Evolutionary conservation across 2,888 invertebrate genomes (phyloP).

Genomic region (Tenthredo scrophulariae): DNA sequence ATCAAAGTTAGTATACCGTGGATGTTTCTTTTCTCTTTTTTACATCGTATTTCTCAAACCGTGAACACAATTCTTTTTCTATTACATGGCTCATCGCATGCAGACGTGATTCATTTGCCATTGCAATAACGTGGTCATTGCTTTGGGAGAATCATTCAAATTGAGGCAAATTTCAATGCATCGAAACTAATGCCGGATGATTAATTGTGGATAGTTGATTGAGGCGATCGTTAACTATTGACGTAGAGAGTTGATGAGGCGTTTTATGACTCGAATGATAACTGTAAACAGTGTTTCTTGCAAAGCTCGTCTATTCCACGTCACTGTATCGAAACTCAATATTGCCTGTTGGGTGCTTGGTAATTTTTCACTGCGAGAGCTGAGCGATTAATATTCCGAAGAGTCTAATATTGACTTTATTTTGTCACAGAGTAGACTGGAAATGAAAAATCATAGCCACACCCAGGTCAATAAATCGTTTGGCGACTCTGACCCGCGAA

Average conservation of each 20-base stretch:
- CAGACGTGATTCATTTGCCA: background rate
- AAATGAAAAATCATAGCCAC: conserved; percentile 20
- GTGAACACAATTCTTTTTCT: background rate
- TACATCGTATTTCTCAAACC: background rate
- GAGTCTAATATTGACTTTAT: conserved; percentile 29
- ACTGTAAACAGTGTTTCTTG: background rate
- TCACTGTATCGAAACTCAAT: background rate
- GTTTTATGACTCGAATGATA: background rate
- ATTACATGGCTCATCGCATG: background rate
- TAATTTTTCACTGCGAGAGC: background rate
- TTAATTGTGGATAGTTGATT: background rate
- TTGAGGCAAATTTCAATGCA: background rate
- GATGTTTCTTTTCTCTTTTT: background rate
- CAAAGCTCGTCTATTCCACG: background rate
- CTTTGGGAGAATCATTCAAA: background rate
- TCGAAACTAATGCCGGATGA: background rate
- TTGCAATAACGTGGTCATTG: background rate
- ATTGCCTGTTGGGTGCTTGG: background rate
- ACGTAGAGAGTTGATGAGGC: background rate
- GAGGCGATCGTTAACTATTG: background rate
- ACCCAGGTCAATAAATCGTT: conserved; percentile 2
- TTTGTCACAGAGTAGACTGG: background rate
- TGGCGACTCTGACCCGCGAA: background rate
- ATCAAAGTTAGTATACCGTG: background rate
- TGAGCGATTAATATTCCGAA: background rate